Evolutionary conservation across 2,113 vertebrate species (phyloP).

Genomic region (Eolophus roseicapilla): DNA sequence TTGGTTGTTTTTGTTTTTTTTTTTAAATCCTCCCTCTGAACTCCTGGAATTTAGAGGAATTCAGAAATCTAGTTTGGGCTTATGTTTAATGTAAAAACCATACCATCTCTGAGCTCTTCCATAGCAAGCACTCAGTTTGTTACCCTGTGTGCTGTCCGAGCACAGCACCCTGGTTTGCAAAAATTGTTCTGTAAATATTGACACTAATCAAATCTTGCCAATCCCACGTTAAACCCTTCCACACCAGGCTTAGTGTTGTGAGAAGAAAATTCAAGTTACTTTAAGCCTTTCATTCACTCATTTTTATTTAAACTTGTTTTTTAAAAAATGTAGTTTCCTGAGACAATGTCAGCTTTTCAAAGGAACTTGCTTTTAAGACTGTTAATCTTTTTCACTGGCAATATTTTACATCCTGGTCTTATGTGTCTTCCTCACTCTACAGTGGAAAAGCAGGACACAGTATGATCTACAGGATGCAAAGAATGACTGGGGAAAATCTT

Average conservation of each 20-base stretch:
- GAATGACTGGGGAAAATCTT: background rate
- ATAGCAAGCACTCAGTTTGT: background rate
- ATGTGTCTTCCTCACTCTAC: background rate
- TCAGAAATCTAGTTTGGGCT: background rate
- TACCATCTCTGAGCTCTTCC: background rate
- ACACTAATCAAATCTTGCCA: background rate
- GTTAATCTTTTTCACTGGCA: background rate
- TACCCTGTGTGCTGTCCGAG: background rate
- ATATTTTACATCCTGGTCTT: background rate
- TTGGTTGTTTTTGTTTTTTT: background rate
- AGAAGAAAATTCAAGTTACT: background rate
- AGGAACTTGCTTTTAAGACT: background rate
- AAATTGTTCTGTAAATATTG: background rate
- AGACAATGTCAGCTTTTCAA: background rate
- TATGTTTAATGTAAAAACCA: background rate
- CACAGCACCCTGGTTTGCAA: background rate
- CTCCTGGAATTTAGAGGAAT: background rate
- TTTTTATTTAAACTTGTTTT: background rate
- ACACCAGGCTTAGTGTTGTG: background rate
- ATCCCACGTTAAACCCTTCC: background rate
- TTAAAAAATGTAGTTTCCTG: background rate
- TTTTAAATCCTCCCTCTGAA: background rate
- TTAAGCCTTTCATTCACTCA: background rate
- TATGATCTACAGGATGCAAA: background rate
- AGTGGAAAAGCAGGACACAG: background rate